Evolutionary conservation across 2,888 invertebrate species (phyloP), one percentile per base, ranked within the genome.

Genomic region (Drosophila fulvimacula): DNA sequence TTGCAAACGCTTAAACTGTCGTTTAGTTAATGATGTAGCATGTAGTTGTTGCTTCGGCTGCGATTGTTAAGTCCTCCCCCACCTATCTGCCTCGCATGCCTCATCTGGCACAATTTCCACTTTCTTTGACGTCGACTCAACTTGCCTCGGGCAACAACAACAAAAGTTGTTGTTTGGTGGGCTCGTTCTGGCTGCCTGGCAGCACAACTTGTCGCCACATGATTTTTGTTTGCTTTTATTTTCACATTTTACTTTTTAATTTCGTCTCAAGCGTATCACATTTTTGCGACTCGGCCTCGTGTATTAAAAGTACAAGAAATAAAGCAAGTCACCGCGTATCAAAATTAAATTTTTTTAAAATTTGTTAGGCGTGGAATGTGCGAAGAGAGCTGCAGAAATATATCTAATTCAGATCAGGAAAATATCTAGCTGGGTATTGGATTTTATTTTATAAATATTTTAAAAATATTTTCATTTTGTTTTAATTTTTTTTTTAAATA

Each of bases 21-120:
- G 73, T 85, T 85, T 89, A 89, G 88, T 82, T 89, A 85, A 85
- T 85, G 85, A 89, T 89, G 89, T 81, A 62, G 69, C 83, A 78
- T 89, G 75, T 83, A 83, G 79, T 85, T 75, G 74, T 27, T 52
- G 52, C 64, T 61, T 30, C 24, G 53, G 24, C 64, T 56, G 71
- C 71, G 56, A 65, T 62, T 61, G 76, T 69, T 63, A 52, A 67
- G 67, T 53, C 53, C 41, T 38, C 39, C 1, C 21, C 6, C 32
- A 6, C 6, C 21, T 55, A 19, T 27, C 46, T 53, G 36, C 19
- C 56, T 39, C 32, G 42, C 58, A 73, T 73, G 74, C 58, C 73
- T 74, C 74, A 73, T 74, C 69, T 75, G 74, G 75, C 75, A 75
- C 75, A 80, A 63, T 77, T 77, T 77, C 80, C 76, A 77, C 76